Percentiles rank a stretch among this genome's conserved stretches.
Evolutionary conservation across 2,113 vertebrate genomes (phyloP).

Genomic region (Saguinus imperator): DNA sequence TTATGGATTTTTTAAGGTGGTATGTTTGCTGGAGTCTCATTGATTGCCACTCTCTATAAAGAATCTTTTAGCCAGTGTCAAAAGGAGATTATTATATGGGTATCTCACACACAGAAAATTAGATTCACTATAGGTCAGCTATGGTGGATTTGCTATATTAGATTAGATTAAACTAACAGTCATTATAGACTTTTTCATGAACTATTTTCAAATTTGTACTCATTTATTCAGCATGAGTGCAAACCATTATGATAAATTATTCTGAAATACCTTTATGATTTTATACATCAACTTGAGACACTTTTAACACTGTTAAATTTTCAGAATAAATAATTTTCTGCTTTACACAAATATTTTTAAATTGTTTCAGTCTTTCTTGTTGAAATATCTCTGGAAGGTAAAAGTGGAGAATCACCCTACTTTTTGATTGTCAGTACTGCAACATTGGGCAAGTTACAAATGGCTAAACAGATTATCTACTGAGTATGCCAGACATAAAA

Average conservation of each 20-base stretch:
- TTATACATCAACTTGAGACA: not conserved
- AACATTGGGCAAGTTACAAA: not conserved
- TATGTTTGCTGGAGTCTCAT: not conserved
- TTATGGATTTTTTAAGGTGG: not conserved
- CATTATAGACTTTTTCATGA: not conserved
- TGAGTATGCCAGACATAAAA: slow-evolving; percentile 10
- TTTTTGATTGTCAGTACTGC: not conserved
- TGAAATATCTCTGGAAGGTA: not conserved
- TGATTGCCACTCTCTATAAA: not conserved
- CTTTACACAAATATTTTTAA: not conserved
- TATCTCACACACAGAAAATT: not conserved
- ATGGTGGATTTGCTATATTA: not conserved
- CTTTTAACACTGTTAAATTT: not conserved
- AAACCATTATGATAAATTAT: not conserved
- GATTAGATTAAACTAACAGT: not conserved
- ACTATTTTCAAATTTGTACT: not conserved
- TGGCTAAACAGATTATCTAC: not conserved
- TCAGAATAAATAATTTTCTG: not conserved
- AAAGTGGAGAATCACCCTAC: not conserved
- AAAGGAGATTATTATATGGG: not conserved
- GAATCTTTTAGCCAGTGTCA: slow-evolving; percentile 10
- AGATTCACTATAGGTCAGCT: not conserved
- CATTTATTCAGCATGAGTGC: not conserved
- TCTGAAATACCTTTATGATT: not conserved
- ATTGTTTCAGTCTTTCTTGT: not conserved